These are phyloP conservation scores for Pagetopsis macropterus DNA, from an alignment of 2,797 vertebrate genomes.

Conservation along the genomic window DNA sequence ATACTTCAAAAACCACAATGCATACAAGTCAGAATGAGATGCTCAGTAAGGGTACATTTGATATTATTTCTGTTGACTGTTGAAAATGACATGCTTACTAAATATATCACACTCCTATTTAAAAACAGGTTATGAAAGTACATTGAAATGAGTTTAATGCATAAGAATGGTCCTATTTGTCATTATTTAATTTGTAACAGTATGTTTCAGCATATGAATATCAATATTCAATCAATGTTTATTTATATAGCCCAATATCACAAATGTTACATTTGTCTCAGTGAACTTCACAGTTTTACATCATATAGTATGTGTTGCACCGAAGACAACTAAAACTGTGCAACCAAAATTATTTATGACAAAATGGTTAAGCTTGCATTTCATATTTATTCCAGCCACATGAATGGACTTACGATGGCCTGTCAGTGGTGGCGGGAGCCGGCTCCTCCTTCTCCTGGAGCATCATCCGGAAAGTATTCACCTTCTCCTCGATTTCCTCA, in stretches of 20 bases:
- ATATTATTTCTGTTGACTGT: neutral
- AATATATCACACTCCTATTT: neutral
- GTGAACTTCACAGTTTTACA: neutral
- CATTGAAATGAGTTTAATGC: too few relatives aligned
- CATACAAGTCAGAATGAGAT: neutral
- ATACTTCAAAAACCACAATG: too few relatives aligned
- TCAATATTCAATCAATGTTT: neutral
- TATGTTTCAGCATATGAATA: too few relatives aligned
- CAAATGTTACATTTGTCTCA: too few relatives aligned
- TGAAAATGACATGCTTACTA: neutral
- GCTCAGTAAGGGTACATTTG: neutral
- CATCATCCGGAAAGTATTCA: slow-evolving; percentile 94
- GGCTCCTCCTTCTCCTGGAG: slow-evolving; percentile 91
- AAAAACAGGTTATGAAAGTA: neutral
- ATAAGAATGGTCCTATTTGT: too few relatives aligned
- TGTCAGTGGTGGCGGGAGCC: slow-evolving; percentile 77
- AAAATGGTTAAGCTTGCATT: too few relatives aligned
- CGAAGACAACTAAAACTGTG: neutral
- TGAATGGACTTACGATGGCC: slow-evolving; percentile 80
- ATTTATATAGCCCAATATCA: too few relatives aligned
- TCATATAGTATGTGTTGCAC: neutral
- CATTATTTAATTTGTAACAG: too few relatives aligned
- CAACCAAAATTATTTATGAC: neutral
- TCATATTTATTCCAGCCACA: neutral
- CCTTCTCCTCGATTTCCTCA: slow-evolving; percentile 93